Percentiles rank a stretch among this genome's conserved stretches.
Conservation (phyloP, 2,888 invertebrate species). For the Cataglyphis cursor region DNA sequence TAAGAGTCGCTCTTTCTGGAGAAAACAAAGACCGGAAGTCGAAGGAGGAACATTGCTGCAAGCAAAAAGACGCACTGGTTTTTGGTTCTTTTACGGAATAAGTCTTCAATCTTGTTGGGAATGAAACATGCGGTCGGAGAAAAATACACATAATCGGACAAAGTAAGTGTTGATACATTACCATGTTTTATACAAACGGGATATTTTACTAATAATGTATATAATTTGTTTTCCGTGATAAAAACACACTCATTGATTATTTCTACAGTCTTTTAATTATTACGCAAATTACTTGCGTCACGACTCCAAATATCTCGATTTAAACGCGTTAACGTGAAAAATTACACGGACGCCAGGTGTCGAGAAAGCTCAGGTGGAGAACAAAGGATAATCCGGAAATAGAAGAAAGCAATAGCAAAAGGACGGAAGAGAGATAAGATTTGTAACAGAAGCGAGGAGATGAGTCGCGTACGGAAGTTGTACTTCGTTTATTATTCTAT, state of each 20-base stretch:
- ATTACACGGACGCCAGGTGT: slow-evolving; percentile 14
- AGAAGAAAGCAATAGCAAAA: slow-evolving; percentile 58
- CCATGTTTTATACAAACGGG: not conserved
- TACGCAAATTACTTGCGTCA: not conserved
- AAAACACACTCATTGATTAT: not conserved
- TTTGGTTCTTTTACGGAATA: not conserved
- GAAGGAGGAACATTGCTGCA: not conserved
- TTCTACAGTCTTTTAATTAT: slow-evolving; percentile 5
- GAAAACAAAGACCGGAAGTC: slow-evolving; percentile 58
- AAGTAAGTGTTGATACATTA: not conserved
- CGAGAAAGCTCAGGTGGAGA: slow-evolving; percentile 27
- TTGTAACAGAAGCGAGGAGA: slow-evolving; percentile 60
- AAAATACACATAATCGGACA: not conserved
- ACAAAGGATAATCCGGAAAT: slow-evolving; percentile 65
- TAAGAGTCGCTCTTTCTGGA: slow-evolving; percentile 50
- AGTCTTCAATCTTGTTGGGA: not conserved
- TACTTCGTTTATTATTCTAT: slow-evolving; percentile 70
- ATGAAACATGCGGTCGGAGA: not conserved
- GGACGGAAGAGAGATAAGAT: slow-evolving; percentile 41
- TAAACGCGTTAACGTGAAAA: slow-evolving; percentile 36
- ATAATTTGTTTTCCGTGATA: not conserved
- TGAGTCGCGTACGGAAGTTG: slow-evolving; percentile 65
- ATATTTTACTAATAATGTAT: not conserved
- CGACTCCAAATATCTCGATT: not conserved
- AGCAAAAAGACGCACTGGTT: not conserved